Base-by-base conservation (phyloP, 2,888 invertebrate genomes). In the Rotaria macrura region DNA sequence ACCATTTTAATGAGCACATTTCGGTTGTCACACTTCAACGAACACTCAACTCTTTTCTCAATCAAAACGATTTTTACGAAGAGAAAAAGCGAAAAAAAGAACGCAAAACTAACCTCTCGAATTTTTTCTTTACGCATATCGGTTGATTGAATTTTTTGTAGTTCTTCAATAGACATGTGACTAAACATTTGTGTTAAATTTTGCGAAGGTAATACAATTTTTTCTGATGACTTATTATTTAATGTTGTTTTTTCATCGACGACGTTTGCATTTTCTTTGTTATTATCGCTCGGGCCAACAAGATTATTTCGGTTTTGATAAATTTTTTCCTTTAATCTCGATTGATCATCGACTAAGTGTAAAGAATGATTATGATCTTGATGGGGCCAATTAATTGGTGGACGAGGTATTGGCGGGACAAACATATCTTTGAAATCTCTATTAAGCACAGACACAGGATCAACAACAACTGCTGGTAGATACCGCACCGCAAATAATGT, bases 91-190 rank as follows among this genome's bases (percentile, higher is more conserved):
- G n/a, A 57, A 10, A 29, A 65, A 65, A 65, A 7, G 20, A 65
- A 65, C 25, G 10, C 4, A 29, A 5, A 14, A 79, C 79, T 79
- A 43, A 79, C 79, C 79, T 79, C 79, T 79, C 79, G 40, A 79
- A 79, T 43, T 79, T 79, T 79, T 79, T 79, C 79, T 79, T 43
- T 23, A 43, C 79, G 40, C 40, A 79, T 79, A n/a, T 43, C 25
- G 23, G 9, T 25, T 4, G 79, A 79, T 79, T 79, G 25, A 43
- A 79, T n/a, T 43, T 79, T 40, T 43, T 79, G 25, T 12, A 79
- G n/a, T 43, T 79, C 43, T 17, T 79, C 79, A 79, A 79, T 79
- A 12, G 79, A 79, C 79, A 79, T 79, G n/a, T 79, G 40, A n/a
- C 43, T n/a, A 43, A 79, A 79, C 25, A 43, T n/a, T 17, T 40